phyloP scores from a whole-genome alignment of 2,797 vertebrate species.

The Morus bassanus region DNA sequence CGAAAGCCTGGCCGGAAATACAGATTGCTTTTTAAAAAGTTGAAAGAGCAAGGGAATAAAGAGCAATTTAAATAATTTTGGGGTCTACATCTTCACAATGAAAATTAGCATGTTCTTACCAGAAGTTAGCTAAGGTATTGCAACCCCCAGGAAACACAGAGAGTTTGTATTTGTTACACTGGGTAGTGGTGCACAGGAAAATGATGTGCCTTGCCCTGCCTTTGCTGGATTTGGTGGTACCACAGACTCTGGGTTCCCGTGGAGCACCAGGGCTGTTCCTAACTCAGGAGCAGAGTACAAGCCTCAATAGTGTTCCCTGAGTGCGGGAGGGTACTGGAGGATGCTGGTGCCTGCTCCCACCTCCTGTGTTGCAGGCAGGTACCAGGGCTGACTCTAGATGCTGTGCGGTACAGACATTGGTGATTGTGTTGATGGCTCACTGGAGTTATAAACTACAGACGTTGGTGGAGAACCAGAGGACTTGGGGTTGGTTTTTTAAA shows the following conservation, averaged over 20 bases:
- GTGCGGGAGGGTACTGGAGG: not conserved
- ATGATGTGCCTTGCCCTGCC: not conserved
- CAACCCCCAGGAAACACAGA: not conserved
- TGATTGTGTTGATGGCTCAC: not conserved
- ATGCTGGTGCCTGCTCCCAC: not conserved
- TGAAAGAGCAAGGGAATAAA: slow-evolving; percentile 40
- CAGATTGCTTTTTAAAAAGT: slow-evolving; percentile 57
- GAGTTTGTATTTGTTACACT: not conserved
- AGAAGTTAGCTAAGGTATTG: not conserved
- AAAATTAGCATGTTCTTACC: not conserved
- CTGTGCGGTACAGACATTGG: not conserved
- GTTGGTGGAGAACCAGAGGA: not conserved
- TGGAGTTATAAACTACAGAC: not conserved
- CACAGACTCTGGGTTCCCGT: not conserved
- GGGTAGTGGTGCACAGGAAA: not conserved
- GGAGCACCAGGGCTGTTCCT: not conserved
- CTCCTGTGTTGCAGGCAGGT: not conserved
- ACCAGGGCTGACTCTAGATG: not conserved
- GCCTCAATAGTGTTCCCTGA: not conserved
- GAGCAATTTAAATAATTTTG: not conserved
- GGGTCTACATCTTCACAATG: not conserved
- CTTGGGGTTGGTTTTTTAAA: not conserved
- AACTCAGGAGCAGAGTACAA: not conserved
- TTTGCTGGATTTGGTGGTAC: not conserved
- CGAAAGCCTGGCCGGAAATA: slow-evolving; percentile 73